Evolutionary conservation across 1,140 invertebrate species (phyloP), one percentile per base, ranked within the genome.

Genomic region (Vanessa tameamea): DNA sequence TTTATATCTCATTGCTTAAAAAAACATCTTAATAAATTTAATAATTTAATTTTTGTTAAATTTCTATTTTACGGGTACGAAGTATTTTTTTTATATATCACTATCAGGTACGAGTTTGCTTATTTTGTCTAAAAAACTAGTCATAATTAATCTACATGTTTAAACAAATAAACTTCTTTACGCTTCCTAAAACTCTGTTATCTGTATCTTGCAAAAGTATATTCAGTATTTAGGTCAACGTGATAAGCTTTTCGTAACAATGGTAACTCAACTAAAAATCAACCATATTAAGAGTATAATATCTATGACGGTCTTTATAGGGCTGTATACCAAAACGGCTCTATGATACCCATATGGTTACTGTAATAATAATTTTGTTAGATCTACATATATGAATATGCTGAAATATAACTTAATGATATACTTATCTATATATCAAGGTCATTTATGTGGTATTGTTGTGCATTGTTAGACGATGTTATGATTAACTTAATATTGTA

Each of bases 221-320:
- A 43, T 66, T 66, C 48, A 50, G 47, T 66, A 66, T 31, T 66
- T 15, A 26, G 64, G 64, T 26, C 50, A 15, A n/a, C 20, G 43
- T n/a, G 64, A 66, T 66, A 66, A 66, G 64, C 64, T 66, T 66
- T 64, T 66, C 14, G 57, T 37, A 37, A 61, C 14, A 50, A 66
- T 26, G 15, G 11, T 66, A 15, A 66, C 48, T 66, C n/a, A 51
- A 20, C 6, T 37, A 61, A 37, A n/a, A 15, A 61, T 61, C 43
- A 51, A 50, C 69, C 69, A 64, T 64, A 64, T 71, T 47, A 13
- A 47, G 69, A 43, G 47, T 26, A 71, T 47, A 53, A 59, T 70
- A 64, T 71, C 61, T 64, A 71, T 47, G 47, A 12, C 47, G 14
- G 48, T 43, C 69, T 64, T 70, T 70, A 50, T 59, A 37, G 20